phyloP scores from a whole-genome alignment of 2,888 invertebrate genomes.

The Drosophila borborema region DNA sequence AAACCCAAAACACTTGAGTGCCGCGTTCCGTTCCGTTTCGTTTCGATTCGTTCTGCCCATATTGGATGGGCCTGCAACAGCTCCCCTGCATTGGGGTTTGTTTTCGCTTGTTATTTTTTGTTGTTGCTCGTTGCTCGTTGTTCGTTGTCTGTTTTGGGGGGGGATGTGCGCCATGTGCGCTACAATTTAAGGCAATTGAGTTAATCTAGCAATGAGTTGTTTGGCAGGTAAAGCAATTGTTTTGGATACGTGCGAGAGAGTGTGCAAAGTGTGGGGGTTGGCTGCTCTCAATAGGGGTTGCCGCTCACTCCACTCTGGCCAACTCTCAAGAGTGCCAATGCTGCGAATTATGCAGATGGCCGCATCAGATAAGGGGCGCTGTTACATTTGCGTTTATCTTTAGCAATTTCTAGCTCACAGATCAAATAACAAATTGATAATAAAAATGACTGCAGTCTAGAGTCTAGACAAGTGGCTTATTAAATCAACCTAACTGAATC shows the following conservation, averaged over 20 bases:
- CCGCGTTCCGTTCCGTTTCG: conserved; percentile 37
- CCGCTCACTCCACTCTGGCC: conserved; percentile 41
- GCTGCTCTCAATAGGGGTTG: conserved; percentile 38
- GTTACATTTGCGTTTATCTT: conserved; percentile 23
- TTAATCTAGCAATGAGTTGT: conserved; percentile 76
- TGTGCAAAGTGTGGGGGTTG: neutral
- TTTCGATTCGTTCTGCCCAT: conserved; percentile 28
- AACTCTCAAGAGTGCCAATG: conserved; percentile 52
- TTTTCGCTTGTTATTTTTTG: conserved; percentile 1
- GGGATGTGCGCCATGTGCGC: conserved; percentile 66
- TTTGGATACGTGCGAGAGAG: conserved; percentile 60
- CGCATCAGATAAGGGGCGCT: conserved; percentile 19
- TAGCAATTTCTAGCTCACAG: neutral
- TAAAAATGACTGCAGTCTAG: neutral
- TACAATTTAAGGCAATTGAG: conserved; percentile 74
- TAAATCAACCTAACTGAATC: neutral
- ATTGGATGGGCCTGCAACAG: conserved; percentile 2
- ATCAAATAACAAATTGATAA: conserved; percentile 15
- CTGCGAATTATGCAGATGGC: conserved; percentile 62
- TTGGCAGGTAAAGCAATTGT: conserved; percentile 75
- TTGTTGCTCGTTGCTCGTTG: neutral
- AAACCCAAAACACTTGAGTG: conserved; percentile 68
- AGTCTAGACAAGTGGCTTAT: conserved; percentile 1
- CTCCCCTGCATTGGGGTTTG: conserved; percentile 10
- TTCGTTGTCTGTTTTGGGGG: neutral